Conservation (phyloP, 2,113 vertebrate species). For the Steatornis caripensis region DNA sequence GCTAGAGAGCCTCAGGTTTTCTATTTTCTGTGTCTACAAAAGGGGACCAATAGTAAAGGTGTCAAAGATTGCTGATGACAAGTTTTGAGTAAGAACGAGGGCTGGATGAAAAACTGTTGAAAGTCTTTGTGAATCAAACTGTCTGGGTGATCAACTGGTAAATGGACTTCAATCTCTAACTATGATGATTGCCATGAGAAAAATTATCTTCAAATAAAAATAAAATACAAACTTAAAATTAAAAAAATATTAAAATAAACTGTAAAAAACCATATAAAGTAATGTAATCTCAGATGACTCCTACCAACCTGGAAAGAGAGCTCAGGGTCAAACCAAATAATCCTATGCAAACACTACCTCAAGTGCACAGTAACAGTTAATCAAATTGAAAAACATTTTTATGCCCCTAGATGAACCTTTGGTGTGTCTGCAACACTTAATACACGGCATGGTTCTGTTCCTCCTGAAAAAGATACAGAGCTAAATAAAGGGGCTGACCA, state of each 20-base stretch:
- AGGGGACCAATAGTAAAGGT: neutral
- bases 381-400: neutral
- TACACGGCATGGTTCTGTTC: neutral
- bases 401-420: neutral
- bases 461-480: neutral
- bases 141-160: neutral
- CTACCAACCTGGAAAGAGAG: neutral
- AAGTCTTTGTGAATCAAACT: neutral
- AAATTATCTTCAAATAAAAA: too few species aligned
- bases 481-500: neutral
- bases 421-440: neutral
- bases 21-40: neutral
- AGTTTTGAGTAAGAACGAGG: neutral
- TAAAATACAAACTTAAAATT: too few species aligned
- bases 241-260: neutral
- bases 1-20: neutral
- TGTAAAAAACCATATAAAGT: neutral
- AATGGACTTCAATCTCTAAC: neutral
- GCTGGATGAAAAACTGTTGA: neutral
- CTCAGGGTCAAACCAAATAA: neutral
- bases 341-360: neutral
- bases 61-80: neutral
- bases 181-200: too few species aligned
- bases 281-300: neutral
- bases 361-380: neutral